Percentiles rank a stretch among this genome's conserved stretches.
phyloP scores from a whole-genome alignment of 2,888 invertebrate species.

The Acanthoscelides obtectus region DNA sequence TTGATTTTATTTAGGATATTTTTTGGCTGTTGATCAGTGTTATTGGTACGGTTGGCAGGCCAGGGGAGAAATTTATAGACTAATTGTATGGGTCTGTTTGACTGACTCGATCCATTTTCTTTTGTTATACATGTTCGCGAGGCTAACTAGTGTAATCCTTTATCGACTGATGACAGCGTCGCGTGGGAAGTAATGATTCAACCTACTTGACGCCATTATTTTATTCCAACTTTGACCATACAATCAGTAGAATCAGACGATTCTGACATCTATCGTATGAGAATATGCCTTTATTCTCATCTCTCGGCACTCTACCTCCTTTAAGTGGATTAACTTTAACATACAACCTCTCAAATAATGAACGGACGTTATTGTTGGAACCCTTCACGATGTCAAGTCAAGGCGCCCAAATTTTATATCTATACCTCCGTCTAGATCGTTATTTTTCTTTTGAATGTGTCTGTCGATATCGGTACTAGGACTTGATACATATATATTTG shows the following conservation, averaged over 20 bases:
- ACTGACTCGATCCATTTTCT: no score
- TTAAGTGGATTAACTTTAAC: conserved; percentile 46
- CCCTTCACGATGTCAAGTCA: conserved; percentile 25
- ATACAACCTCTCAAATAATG: conserved; percentile 16
- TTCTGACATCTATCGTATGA: conserved; percentile 39
- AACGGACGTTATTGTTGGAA: conserved; percentile 29
- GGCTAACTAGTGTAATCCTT: no score
- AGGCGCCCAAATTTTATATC: conserved; percentile 18
- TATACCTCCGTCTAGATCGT: neutral
- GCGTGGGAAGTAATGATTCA: no score
- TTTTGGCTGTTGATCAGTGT: no score
- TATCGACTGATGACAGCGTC: no score
- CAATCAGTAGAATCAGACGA: neutral
- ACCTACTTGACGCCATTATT: no score
- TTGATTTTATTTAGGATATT: no score
- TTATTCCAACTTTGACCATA: no score
- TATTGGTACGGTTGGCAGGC: no score
- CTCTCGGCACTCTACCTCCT: conserved; percentile 32
- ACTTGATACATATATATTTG: neutral
- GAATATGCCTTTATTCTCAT: conserved; percentile 28
- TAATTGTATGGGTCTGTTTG: no score
- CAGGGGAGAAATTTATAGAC: no score
- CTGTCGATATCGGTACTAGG: neutral
- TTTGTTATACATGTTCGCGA: no score
- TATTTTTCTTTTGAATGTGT: neutral